phyloP scores from a whole-genome alignment of 1,140 invertebrate species.

The Zaprionus nigranus region DNA sequence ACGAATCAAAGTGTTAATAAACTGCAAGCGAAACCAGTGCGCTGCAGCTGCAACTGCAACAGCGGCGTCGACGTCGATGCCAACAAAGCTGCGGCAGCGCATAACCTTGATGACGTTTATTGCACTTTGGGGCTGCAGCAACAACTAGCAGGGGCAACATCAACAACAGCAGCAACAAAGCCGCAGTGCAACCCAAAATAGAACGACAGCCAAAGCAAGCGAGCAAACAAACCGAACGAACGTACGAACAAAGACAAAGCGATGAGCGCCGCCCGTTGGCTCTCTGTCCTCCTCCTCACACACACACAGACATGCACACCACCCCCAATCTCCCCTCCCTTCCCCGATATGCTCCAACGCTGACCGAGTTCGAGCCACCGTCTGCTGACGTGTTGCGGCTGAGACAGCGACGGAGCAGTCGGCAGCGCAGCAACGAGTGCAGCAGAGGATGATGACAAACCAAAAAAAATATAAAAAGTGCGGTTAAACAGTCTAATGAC shows the following conservation, averaged over 20 bases:
- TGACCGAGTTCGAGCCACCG: conserved; percentile 54
- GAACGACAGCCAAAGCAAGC: conserved; percentile 54
- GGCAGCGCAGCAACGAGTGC: conserved; percentile 37
- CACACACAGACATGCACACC: too few relatives aligned
- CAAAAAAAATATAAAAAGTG: conserved; percentile 33
- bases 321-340: neutral
- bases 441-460: conserved; percentile 50
- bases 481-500: neutral
- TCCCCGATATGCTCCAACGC: conserved; percentile 40
- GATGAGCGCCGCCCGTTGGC: conserved; percentile 35
- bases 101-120: conserved; percentile 80
- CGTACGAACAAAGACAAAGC: conserved; percentile 44
- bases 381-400: conserved; percentile 50
- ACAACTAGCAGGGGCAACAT: conserved; percentile 22
- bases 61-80: conserved; percentile 25
- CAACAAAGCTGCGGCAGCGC: conserved; percentile 44
- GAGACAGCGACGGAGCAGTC: conserved; percentile 23
- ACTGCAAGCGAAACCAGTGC: conserved; percentile 44
- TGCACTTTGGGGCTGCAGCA: conserved; percentile 64
- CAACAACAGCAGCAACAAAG: conserved; percentile 28
- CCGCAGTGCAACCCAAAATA: conserved; percentile 56
- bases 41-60: conserved; percentile 27
- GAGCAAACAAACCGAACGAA: conserved; percentile 54
- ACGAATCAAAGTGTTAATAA: conserved; percentile 54
- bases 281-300: conserved; percentile 5